phyloP scores from a whole-genome alignment of 2,113 vertebrate genomes.

The Anguilla japonica region DNA sequence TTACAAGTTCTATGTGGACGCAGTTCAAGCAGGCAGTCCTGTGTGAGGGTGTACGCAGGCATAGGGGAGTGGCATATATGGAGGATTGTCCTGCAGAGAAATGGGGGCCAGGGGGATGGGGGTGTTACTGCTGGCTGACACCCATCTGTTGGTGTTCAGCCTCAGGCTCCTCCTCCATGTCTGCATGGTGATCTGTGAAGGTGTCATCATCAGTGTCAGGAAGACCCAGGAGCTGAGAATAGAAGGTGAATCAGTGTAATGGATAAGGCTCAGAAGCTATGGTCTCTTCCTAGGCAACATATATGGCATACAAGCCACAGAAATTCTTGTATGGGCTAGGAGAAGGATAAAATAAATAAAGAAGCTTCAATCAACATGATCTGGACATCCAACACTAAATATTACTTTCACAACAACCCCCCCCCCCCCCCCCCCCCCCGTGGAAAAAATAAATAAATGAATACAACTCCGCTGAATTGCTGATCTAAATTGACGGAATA shows the following conservation, averaged over 20 bases:
- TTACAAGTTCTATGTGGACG: conserved; percentile 63
- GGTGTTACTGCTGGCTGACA: conserved; percentile 91
- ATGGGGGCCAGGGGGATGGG: conserved; percentile 22
- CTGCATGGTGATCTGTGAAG: conserved; percentile 95
- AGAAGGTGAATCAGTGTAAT: background rate
- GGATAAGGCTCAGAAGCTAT: too few relatives aligned
- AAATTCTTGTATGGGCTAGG: too few relatives aligned
- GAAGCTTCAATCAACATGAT: too few relatives aligned
- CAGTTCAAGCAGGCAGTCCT: conserved; percentile 52
- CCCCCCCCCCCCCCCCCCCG: too few relatives aligned
- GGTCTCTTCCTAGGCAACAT: too few relatives aligned
- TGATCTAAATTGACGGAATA: too few relatives aligned
- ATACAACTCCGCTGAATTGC: too few relatives aligned
- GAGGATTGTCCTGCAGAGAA: conserved; percentile 13
- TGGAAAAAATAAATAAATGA: too few relatives aligned
- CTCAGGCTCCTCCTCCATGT: conserved; percentile 94
- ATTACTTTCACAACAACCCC: too few relatives aligned
- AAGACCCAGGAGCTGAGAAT: conserved; percentile 86
- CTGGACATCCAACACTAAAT: too few relatives aligned
- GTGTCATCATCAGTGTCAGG: conserved; percentile 93
- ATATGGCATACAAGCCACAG: too few relatives aligned
- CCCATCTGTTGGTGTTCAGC: conserved; percentile 98
- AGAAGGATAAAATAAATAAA: too few relatives aligned
- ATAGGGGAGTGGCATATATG: conserved; percentile 22
- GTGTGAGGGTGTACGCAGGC: conserved; percentile 23